Evolutionary conservation across 2,113 vertebrate genomes (phyloP).

Genomic region (Sorex fumeus): DNA sequence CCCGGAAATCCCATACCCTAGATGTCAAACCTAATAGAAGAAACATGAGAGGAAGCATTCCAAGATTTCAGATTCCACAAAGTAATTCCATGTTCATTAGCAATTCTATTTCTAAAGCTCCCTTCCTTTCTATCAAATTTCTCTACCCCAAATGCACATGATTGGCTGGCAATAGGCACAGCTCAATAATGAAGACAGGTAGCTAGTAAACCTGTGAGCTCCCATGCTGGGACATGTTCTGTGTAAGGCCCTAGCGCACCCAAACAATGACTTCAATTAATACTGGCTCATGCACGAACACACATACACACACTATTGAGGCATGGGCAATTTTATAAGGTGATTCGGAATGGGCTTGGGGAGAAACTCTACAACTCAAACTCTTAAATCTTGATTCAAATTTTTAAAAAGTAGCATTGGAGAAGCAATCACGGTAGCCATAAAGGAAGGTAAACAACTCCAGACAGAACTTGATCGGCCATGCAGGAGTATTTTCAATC

Average conservation of each 20-base stretch:
- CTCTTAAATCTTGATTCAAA: background rate
- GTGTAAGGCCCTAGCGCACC: background rate
- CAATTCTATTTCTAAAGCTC: conserved; percentile 10
- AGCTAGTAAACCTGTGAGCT: background rate
- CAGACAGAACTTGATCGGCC: conserved; percentile 23
- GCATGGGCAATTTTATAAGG: background rate
- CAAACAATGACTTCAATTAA: background rate
- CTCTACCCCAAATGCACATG: background rate
- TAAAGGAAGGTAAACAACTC: conserved; percentile 14
- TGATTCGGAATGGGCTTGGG: background rate
- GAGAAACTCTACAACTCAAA: background rate
- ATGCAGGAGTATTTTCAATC: background rate
- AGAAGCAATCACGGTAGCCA: background rate
- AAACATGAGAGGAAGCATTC: background rate
- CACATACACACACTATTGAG: background rate
- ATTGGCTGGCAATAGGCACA: background rate
- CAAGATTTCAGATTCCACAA: background rate
- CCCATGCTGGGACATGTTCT: background rate
- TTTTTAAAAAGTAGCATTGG: no score
- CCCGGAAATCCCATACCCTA: background rate
- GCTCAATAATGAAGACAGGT: background rate
- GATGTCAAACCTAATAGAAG: background rate
- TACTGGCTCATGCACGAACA: background rate
- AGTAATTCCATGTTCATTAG: background rate
- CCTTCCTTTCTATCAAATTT: background rate